Evolutionary conservation across 2,888 invertebrate genomes (phyloP), one percentile per base, ranked within the genome.

Genomic region (Lasioglossum calceatum): DNA sequence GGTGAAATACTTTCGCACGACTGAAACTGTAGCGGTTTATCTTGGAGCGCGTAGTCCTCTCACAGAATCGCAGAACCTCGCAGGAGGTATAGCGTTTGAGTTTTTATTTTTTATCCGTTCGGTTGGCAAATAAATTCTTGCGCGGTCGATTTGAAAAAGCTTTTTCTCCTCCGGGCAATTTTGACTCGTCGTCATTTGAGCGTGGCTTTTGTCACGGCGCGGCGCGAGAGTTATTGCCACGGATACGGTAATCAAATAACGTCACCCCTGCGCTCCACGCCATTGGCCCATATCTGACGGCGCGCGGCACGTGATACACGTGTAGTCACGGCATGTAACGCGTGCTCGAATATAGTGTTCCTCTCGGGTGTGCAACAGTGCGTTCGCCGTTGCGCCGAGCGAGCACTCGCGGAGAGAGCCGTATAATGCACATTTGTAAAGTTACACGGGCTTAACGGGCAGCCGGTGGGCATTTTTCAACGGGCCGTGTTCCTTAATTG

Each of bases 271-370:
- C 77, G 81, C 77, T 72, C 90, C 75, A 89, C 91, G 91, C 91
- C 91, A 91, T 85, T 91, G 91, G 91, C 87, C 90, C 78, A 82
- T 89, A 90, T 90, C 89, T 78, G 39, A 83, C 82, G 87, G 87
- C 83, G 83, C 84, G 88, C 88, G 88, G 87, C 87, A 90, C 91
- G 84, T 67, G 88, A 78, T 92, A 91, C 91, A 91, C 92, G 91
- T 91, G 91, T 91, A 91, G 82, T 85, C 88, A 85, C 88, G 84
- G 92, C 89, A 85, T 89, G 92, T 91, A 91, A 91, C 92, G 91
- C 92, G 89, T 91, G 91, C 92, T 91, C 89, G 91, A 89, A 88
- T 39, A 88, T 87, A 89, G 88, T 82, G 86, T 90, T 89, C 85
- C 74, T 73, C 73, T 73, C 77, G 90, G 77, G 87, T 81, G 89